Base-by-base conservation (phyloP, 2,888 invertebrate genomes). In the Brassicogethes aeneus region DNA sequence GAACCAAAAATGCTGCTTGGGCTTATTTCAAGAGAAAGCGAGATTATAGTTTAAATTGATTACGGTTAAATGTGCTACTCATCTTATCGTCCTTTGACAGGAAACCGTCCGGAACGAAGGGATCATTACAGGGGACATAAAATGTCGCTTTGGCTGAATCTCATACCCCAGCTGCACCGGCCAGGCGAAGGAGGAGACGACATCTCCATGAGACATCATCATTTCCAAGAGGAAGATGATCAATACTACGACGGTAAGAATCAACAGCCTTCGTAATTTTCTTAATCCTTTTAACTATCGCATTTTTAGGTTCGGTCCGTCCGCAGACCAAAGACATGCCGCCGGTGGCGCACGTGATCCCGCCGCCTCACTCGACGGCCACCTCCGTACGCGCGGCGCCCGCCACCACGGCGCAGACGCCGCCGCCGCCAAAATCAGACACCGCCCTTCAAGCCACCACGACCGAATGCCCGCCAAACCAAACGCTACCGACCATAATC, bases 111-210 rank as follows among this genome's bases (percentile, higher is more conserved):
- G 17, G 84, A 84, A 66, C 82, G 89, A 70, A 82, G 83, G 51
- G 87, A 88, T 60, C 94, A 94, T 69, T 95, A 93, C 69, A 79
- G 93, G 31, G 92, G 93, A 34, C 92, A 93, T 70, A 88, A 90
- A 71, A 83, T 91, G 80, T 87, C 90, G 40, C 77, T 90, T 45
- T 92, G 92, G 92, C 68, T 90, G 52, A 87, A 89, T 60, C 74
- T 90, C 40, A 82, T 90, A 49, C 89, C 89, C 12, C 73, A 92
- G 64, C 75, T 94, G 39, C 92, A 93, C 65, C 75, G 85, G 43
- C 87, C 90, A 8, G 89, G 90, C 14, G 77, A 79, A 48, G 59
- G 55, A 36, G 59, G 55, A 36, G 83, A 84, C 49, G 89, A 89
- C 60, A 80, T 87, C 46, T 85, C 84, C 45, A 88, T 90, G 84